Evolutionary conservation across 2,113 vertebrate species (phyloP).

Genomic region (Rhipidura dahli): DNA sequence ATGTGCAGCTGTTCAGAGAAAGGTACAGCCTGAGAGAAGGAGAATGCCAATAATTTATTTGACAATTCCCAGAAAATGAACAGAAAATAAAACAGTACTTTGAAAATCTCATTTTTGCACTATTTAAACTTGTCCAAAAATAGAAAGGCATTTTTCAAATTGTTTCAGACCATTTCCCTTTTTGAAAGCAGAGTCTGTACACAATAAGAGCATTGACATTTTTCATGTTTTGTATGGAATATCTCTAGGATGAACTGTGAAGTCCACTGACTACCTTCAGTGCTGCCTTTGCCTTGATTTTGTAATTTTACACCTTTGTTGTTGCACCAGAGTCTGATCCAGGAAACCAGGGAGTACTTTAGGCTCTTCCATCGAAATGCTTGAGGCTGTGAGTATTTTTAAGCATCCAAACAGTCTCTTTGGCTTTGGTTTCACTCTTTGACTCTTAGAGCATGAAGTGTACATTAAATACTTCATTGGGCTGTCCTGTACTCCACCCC

Average conservation of each 20-base stretch:
- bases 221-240: background rate
- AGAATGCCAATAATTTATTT: background rate
- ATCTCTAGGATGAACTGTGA: background rate
- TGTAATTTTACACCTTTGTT: background rate
- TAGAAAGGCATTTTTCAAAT: background rate
- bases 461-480: background rate
- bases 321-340: background rate
- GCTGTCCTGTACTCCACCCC: background rate
- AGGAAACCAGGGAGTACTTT: background rate
- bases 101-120: background rate
- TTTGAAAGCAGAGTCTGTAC: background rate
- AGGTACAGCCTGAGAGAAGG: background rate
- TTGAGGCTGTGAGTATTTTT: background rate
- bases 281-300: background rate
- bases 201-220: background rate
- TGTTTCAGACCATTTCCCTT: background rate
- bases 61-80: background rate
- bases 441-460: background rate
- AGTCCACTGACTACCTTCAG: background rate
- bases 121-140: background rate
- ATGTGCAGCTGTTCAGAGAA: background rate
- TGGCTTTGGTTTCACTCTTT: background rate
- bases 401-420: background rate
- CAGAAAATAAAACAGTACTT: background rate
- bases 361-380: background rate